Conservation (phyloP, 2,797 vertebrate species). For the Halcyon leucocephala region DNA sequence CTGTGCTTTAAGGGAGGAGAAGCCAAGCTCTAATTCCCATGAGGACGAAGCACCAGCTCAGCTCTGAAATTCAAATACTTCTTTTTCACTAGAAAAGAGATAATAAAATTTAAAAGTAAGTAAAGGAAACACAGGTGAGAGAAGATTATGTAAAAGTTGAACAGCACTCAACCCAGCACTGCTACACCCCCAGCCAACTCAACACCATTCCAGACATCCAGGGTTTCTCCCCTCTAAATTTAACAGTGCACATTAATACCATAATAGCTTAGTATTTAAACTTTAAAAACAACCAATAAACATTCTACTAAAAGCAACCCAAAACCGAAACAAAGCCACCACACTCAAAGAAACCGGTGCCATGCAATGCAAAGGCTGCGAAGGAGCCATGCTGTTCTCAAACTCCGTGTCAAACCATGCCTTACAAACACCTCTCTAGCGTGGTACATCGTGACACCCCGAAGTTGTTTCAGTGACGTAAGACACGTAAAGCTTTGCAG, state of each 20-base stretch:
- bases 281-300: not conserved
- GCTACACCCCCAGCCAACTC: not conserved
- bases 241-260: not conserved
- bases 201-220: not conserved
- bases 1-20: slow-evolving; percentile 16
- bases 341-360: not conserved
- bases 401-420: not conserved
- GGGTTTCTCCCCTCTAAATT: not conserved
- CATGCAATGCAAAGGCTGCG: not conserved
- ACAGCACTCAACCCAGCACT: not conserved
- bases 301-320: not conserved
- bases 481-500: not conserved
- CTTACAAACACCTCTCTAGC: not conserved
- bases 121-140: not conserved
- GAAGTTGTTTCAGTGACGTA: not conserved
- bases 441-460: not conserved
- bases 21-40: not conserved
- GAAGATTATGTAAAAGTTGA: not conserved
- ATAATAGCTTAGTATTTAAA: not conserved
- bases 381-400: not conserved
- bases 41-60: not conserved
- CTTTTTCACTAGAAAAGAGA: not conserved
- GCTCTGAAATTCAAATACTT: slow-evolving; percentile 41
- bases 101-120: not conserved
- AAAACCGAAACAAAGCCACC: not conserved